These are phyloP conservation scores for Clistopyga incitator DNA, from an alignment of 2,888 invertebrate genomes.

Conservation along the genomic window DNA sequence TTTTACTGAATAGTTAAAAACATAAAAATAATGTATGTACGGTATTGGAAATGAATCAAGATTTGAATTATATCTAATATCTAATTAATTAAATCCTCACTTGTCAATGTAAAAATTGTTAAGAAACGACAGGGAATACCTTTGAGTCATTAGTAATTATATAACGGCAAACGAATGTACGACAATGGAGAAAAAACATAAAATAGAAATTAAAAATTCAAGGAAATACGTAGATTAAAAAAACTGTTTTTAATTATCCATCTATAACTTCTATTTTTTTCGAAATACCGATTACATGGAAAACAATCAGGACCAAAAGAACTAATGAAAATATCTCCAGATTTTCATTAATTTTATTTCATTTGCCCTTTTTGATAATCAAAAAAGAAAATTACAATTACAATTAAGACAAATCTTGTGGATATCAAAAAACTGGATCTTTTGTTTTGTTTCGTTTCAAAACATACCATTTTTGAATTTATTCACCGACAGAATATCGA, in stretches of 20 bases:
- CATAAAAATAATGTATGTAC: background rate
- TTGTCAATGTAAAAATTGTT: background rate
- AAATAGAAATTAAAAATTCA: background rate
- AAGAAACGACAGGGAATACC: background rate
- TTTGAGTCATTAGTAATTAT: background rate
- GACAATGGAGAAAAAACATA: background rate
- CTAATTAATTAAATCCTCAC: background rate
- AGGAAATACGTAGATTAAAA: background rate
- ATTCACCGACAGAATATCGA: background rate
- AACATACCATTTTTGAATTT: constrained; percentile 20
- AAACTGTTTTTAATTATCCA: no score
- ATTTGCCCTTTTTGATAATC: no score
- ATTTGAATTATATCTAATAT: no score
- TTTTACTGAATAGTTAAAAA: background rate
- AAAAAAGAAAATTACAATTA: no score
- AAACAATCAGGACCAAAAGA: no score
- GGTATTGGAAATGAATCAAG: background rate
- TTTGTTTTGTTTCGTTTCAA: background rate
- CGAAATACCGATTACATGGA: no score
- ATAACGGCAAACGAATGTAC: background rate
- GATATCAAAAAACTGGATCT: background rate
- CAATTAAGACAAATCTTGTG: background rate
- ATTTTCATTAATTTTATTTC: no score
- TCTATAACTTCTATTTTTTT: no score
- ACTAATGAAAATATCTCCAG: no score